A percentile compares a stretch with the other conserved stretches of the same genome.
These are phyloP conservation scores for Yponomeuta cagnagella DNA, from an alignment of 2,888 invertebrate genomes.

Conservation along the genomic window DNA sequence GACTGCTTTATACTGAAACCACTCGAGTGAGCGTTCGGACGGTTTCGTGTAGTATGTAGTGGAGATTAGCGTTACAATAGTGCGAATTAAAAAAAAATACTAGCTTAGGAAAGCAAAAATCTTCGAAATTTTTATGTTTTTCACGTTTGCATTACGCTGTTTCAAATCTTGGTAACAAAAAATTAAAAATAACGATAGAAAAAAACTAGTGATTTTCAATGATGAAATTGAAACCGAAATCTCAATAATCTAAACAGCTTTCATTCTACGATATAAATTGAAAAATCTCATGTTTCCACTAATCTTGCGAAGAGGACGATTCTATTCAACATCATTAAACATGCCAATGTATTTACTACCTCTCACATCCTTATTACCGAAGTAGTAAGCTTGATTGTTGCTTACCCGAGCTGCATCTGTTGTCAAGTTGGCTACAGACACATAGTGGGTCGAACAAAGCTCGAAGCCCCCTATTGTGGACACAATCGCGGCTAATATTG, in stretches of 20 bases:
- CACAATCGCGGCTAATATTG: slow-evolving; percentile 61
- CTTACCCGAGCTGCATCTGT: not conserved
- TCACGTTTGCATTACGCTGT: too few relatives aligned
- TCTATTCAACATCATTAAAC: slow-evolving; percentile 5
- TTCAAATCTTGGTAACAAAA: not conserved
- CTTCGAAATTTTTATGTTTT: not conserved
- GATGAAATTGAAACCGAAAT: not conserved
- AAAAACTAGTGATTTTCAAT: not conserved
- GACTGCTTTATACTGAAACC: slow-evolving; percentile 34
- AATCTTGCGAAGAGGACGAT: slow-evolving; percentile 19
- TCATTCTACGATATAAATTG: not conserved
- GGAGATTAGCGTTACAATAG: slow-evolving; percentile 6
- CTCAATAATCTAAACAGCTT: not conserved
- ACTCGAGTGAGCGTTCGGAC: slow-evolving; percentile 41
- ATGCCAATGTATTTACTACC: not conserved
- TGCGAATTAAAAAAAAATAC: not conserved
- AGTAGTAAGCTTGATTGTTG: not conserved
- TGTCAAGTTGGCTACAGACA: slow-evolving; percentile 12
- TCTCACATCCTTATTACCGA: not conserved
- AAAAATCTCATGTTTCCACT: slow-evolving; percentile 50
- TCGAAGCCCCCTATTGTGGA: slow-evolving; percentile 36
- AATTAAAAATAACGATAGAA: not conserved
- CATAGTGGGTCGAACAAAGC: slow-evolving; percentile 44
- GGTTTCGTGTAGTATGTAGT: slow-evolving; percentile 35
- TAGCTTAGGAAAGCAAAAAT: not conserved